These are phyloP conservation scores for Agapetus fuscipes DNA, from an alignment of 2,888 invertebrate genomes.

Conservation along the genomic window DNA sequence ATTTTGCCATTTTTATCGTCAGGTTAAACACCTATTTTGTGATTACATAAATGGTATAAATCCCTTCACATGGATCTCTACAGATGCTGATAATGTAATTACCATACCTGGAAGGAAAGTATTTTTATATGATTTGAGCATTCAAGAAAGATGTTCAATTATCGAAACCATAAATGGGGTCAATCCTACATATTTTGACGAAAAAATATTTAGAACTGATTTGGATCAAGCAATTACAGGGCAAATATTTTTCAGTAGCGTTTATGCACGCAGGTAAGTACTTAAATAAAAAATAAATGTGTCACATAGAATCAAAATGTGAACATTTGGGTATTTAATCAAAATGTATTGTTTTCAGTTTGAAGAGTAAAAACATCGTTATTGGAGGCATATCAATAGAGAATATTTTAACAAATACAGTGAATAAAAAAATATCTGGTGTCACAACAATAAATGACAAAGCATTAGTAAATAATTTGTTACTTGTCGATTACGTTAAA, in stretches of 20 bases:
- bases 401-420: constrained; percentile 7
- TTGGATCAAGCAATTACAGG: constrained; percentile 38
- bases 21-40: constrained; percentile 31
- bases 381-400: constrained; percentile 10
- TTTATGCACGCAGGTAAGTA: constrained; percentile 27
- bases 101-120: constrained; percentile 39
- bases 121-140: constrained; percentile 33
- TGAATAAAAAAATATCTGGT: constrained; percentile 10
- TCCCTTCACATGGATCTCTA: constrained; percentile 32
- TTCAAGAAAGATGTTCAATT: constrained; percentile 31
- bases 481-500: constrained; percentile 5
- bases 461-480: constrained; percentile 6
- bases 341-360: constrained; percentile 17
- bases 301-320: not conserved
- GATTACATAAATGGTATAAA: constrained; percentile 37
- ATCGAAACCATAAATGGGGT: constrained; percentile 37
- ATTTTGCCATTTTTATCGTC: not conserved
- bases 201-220: constrained; percentile 30
- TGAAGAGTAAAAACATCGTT: constrained; percentile 9
- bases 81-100: constrained; percentile 31
- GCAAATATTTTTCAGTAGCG: constrained; percentile 31
- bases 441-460: constrained; percentile 8
- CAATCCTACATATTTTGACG: constrained; percentile 33
- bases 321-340: constrained; percentile 19
- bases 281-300: no score